phyloP scores from a whole-genome alignment of 2,797 vertebrate species.

The Lophura swinhoii region DNA sequence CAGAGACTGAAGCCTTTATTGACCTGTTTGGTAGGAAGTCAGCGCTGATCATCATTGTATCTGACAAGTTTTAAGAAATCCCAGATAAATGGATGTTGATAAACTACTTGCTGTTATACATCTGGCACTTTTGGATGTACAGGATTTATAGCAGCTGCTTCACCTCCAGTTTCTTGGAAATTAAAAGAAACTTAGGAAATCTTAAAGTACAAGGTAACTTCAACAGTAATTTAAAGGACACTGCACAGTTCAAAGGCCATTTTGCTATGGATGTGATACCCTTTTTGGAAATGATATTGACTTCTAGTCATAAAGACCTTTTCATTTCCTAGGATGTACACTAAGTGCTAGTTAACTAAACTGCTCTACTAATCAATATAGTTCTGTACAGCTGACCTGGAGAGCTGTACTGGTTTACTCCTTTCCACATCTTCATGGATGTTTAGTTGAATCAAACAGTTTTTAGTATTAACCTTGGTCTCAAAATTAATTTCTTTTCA shows the following conservation, averaged over 20 bases:
- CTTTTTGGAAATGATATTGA: background rate
- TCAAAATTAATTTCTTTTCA: background rate
- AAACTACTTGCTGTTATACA: slow-evolving; percentile 12
- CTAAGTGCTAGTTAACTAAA: background rate
- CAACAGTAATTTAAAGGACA: background rate
- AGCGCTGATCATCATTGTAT: slow-evolving; percentile 27
- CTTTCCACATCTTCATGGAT: background rate
- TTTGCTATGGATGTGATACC: background rate
- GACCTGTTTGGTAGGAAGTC: slow-evolving; percentile 46
- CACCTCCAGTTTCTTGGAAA: background rate
- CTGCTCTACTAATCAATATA: background rate
- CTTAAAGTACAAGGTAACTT: background rate
- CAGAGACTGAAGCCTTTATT: slow-evolving; percentile 26
- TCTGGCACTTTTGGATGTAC: slow-evolving; percentile 2
- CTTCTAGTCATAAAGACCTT: background rate
- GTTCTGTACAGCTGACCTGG: background rate
- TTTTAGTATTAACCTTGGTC: background rate
- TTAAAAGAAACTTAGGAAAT: slow-evolving; percentile 12
- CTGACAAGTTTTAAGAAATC: slow-evolving; percentile 55
- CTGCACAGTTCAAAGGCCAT: background rate
- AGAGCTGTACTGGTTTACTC: background rate
- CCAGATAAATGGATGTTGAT: slow-evolving; percentile 23
- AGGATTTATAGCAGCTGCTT: slow-evolving; percentile 23
- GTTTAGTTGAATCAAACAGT: background rate
- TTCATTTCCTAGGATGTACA: background rate